phyloP scores from a whole-genome alignment of 2,888 invertebrate genomes.

The Nomada hirtipes region DNA sequence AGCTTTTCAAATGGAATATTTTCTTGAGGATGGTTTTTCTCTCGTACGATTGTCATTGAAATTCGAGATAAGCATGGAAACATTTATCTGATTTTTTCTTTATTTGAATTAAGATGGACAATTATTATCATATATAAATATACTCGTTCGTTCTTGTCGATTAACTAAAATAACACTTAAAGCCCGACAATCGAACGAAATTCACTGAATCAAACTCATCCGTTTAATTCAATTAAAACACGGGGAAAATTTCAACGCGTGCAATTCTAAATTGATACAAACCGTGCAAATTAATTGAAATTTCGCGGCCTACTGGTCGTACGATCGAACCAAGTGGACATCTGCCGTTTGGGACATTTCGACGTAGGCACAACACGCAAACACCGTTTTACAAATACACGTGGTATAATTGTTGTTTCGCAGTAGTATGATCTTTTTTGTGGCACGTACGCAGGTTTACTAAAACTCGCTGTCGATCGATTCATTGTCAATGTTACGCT shows the following conservation, averaged over 20 bases:
- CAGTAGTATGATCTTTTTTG: slow-evolving; percentile 27
- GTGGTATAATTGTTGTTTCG: slow-evolving; percentile 1
- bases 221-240: not conserved
- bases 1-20: not conserved
- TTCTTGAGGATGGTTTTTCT: not conserved
- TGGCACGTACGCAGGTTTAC: slow-evolving; percentile 18
- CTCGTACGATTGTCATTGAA: not conserved
- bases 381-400: not conserved
- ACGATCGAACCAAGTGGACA: not conserved
- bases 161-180: not conserved
- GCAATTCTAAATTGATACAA: not conserved
- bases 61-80: not conserved
- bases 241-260: not conserved
- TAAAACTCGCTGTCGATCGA: slow-evolving; percentile 11
- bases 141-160: not conserved
- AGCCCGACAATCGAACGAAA: not conserved
- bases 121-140: not conserved
- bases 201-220: not conserved
- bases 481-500: slow-evolving; percentile 17
- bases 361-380: not conserved
- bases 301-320: slow-evolving; percentile 3
- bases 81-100: not conserved
- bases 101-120: not conserved
- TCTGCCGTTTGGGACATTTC: not conserved
- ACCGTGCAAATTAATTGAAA: slow-evolving; percentile 2